phyloP scores from a whole-genome alignment of 2,797 vertebrate genomes.

The Eulemur rubriventer region DNA sequence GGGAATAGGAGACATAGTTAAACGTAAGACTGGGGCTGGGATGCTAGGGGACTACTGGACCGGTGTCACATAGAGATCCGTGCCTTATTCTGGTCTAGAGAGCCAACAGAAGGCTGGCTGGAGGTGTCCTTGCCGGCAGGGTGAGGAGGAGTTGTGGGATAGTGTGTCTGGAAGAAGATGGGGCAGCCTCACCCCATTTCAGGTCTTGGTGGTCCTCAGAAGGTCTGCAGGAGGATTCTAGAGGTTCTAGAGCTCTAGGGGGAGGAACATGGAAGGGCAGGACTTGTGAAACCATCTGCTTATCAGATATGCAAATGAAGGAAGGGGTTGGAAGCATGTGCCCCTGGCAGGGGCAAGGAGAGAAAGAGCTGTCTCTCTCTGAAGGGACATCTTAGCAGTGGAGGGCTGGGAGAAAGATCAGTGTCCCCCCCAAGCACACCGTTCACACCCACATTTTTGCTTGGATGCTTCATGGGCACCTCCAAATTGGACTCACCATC shows the following conservation, averaged over 20 bases:
- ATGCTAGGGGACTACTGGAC: background rate
- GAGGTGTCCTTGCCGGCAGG: background rate
- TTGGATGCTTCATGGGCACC: background rate
- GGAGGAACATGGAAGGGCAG: background rate
- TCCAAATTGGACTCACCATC: background rate
- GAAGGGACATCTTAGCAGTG: background rate
- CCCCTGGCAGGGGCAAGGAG: background rate
- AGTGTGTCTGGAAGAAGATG: background rate
- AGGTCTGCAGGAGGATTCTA: background rate
- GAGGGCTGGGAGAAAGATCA: background rate
- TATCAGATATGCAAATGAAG: background rate
- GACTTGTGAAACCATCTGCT: background rate
- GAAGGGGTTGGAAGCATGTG: no score
- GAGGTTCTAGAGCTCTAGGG: background rate
- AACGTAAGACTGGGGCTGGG: background rate
- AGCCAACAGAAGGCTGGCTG: background rate
- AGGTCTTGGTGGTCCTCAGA: background rate
- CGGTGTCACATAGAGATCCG: background rate
- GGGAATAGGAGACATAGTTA: background rate
- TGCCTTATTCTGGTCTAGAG: background rate
- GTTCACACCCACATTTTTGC: background rate
- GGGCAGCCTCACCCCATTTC: background rate
- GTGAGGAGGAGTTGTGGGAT: background rate
- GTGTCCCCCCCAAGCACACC: fast-evolving
- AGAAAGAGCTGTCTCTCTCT: background rate